These are phyloP conservation scores for Sebastes minor DNA, from an alignment of 2,797 vertebrate species.

Conservation along the genomic window DNA sequence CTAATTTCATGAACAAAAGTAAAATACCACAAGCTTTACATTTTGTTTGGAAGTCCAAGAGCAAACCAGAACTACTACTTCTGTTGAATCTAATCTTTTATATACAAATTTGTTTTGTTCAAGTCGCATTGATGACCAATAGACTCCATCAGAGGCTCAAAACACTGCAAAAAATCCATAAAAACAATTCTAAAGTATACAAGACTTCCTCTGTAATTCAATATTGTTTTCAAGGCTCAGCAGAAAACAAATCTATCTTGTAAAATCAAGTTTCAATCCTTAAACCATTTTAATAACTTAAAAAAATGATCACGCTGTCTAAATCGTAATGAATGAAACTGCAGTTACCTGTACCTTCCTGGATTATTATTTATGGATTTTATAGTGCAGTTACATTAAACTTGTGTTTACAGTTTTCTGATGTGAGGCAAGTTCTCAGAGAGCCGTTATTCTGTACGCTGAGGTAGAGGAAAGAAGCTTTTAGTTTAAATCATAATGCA, in stretches of 20 bases:
- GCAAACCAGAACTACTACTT: neutral
- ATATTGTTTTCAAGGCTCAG: neutral
- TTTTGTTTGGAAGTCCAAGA: neutral
- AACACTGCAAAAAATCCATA: neutral
- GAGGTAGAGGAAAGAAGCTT: neutral
- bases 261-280: neutral
- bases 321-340: neutral
- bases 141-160: neutral
- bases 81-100: neutral
- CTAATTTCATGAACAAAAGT: neutral
- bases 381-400: neutral
- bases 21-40: neutral
- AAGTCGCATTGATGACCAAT: neutral
- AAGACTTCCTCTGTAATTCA: neutral
- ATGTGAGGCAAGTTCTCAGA: neutral
- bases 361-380: neutral
- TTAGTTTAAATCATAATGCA: constrained; percentile 2
- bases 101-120: neutral
- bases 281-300: neutral
- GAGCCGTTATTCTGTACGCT: neutral
- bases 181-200: neutral
- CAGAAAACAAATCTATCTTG: neutral
- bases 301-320: neutral
- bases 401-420: neutral
- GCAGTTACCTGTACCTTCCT: neutral